Percentiles rank a stretch among this genome's conserved stretches.
phyloP scores from a whole-genome alignment of 2,888 invertebrate genomes.

The Tetrapedia diversipes region DNA sequence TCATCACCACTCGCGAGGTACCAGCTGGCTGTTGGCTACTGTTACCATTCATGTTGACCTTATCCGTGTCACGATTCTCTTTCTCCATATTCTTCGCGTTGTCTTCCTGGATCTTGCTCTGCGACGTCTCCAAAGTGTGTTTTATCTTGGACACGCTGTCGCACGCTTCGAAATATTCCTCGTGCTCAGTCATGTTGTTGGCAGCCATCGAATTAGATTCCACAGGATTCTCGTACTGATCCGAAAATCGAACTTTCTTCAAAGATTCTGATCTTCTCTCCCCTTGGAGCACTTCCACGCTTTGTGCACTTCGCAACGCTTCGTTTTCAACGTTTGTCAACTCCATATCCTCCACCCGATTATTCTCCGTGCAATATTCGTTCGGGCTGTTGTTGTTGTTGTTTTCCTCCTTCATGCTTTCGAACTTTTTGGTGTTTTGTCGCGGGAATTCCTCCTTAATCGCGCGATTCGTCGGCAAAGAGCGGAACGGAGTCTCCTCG shows the following conservation, averaged over 20 bases:
- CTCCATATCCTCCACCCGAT: slow-evolving; percentile 48
- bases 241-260: slow-evolving; percentile 74
- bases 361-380: slow-evolving; percentile 18
- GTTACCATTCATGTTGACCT: not conserved
- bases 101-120: slow-evolving; percentile 41
- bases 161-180: slow-evolving; percentile 68
- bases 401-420: slow-evolving; percentile 53
- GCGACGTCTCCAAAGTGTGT: slow-evolving; percentile 14
- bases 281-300: slow-evolving; percentile 4
- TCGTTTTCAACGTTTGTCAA: slow-evolving; percentile 42
- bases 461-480: slow-evolving; percentile 18
- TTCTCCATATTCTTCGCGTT: slow-evolving; percentile 58
- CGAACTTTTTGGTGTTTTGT: slow-evolving; percentile 54
- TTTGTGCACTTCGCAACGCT: slow-evolving; percentile 4
- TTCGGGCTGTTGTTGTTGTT: slow-evolving; percentile 28
- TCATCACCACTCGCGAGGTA: slow-evolving; percentile 76
- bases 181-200: slow-evolving; percentile 56
- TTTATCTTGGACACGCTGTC: slow-evolving; percentile 51
- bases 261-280: slow-evolving; percentile 52
- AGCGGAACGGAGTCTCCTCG: slow-evolving; percentile 57
- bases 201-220: not conserved
- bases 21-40: slow-evolving; percentile 38
- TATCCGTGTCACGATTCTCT: slow-evolving; percentile 48
- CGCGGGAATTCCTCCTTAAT: slow-evolving; percentile 27
- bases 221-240: slow-evolving; percentile 57